These are phyloP conservation scores for Tiaroga cobitis DNA, from an alignment of 2,797 vertebrate genomes.

Conservation along the genomic window DNA sequence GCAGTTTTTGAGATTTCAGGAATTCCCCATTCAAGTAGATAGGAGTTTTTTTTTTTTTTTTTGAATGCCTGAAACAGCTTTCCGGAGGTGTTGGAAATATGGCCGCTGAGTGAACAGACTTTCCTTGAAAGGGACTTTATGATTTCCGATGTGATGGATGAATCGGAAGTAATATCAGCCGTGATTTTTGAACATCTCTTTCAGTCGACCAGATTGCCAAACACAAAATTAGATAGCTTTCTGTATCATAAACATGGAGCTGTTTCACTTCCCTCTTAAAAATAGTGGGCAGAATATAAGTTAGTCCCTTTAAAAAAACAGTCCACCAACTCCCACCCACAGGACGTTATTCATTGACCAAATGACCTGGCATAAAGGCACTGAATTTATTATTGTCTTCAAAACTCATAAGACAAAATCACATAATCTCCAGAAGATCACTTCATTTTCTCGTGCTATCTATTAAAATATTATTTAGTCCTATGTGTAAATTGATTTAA, in stretches of 20 bases:
- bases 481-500: neutral
- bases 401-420: neutral
- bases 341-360: neutral
- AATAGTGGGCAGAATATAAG: neutral
- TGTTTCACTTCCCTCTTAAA: neutral
- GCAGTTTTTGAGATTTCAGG: neutral
- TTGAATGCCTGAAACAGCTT: neutral
- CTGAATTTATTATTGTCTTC: neutral
- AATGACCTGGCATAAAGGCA: neutral
- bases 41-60: too few relatives aligned
- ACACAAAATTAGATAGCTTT: neutral
- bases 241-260: neutral
- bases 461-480: neutral
- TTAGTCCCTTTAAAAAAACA: neutral
- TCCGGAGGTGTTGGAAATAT: neutral
- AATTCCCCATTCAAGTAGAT: neutral
- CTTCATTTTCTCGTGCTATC: neutral
- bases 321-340: neutral
- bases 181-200: neutral
- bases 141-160: neutral
- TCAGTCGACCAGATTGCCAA: neutral
- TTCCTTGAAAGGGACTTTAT: neutral
- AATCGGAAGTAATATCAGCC: neutral
- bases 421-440: neutral
- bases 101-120: neutral